Evolutionary conservation across 2,113 vertebrate species (phyloP), one percentile per base, ranked within the genome.

Genomic region (Colius striatus): DNA sequence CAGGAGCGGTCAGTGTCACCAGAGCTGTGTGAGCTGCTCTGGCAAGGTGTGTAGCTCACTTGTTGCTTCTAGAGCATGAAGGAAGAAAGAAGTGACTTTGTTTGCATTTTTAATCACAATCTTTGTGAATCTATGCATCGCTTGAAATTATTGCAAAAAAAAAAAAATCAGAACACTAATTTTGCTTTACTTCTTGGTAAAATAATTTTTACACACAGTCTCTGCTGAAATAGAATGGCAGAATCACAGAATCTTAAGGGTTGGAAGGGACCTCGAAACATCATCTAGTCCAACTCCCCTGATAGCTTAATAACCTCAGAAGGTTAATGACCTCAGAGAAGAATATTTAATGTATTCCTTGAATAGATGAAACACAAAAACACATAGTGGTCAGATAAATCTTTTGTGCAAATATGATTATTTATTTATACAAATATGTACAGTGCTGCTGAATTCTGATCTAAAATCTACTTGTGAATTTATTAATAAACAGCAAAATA

Each of bases 401-500:
- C 14, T 76, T 78, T 53, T 60, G 19, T 32, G n/a, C 26, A 85
- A 84, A 95, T 54, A 79, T 26, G 1, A 63, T 85, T 85, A 82
- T 76, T 91, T 94, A 68, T 94, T 89, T 85, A 29, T 1, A 1
- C 32, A 79, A 85, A 58, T 85, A 87, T 80, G 91, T 87, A 60
- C 29, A 83, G 19, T 16, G 15, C 15, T 63, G 57, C 38, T 90
- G 55, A 91, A 67, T 90, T 83, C 36, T 92, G 43, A n/a, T 72
- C 25, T 50, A 66, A 73, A 95, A 73, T 20, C 58, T 73, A 23
- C 54, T 73, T 79, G 27, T 50, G 54, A 36, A 82, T 30, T 62
- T 85, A 29, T 83, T 85, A 95, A 92, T 70, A 58, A 76, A 73
- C 38, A 87, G 38, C 29, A 83, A 95, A 95, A 84, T 73, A 70